Conservation (phyloP, 2,888 invertebrate species). For the Melanchra persicariae region DNA sequence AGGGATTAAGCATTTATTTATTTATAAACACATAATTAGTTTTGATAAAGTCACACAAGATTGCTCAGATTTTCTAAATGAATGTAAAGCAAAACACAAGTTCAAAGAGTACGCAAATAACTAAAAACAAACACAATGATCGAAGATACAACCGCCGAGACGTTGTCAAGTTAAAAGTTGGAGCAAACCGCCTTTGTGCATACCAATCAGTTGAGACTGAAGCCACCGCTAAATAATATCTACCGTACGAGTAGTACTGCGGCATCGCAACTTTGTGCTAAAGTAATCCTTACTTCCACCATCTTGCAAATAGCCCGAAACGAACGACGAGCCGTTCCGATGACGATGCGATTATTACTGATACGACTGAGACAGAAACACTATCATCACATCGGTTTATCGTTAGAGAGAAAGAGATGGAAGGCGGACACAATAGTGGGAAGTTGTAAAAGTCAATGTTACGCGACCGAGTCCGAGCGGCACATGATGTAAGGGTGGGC, state of each 20-base stretch:
- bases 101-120: not conserved
- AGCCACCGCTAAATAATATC: conserved; percentile 27
- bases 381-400: conserved; percentile 30
- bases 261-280: conserved; percentile 15
- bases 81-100: not conserved
- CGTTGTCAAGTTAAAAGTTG: conserved; percentile 33
- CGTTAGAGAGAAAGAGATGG: conserved; percentile 39
- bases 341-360: conserved; percentile 61
- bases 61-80: not conserved
- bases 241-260: not conserved
- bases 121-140: conserved; percentile 35
- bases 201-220: conserved; percentile 29
- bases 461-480: conserved; percentile 58
- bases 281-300: conserved; percentile 44
- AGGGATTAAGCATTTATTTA: too few relatives aligned
- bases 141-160: not conserved
- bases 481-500: conserved; percentile 34
- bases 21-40: not conserved
- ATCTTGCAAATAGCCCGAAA: conserved; percentile 57
- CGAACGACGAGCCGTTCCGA: conserved; percentile 58
- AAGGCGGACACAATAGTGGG: conserved; percentile 36
- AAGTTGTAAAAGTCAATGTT: conserved; percentile 67
- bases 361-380: conserved; percentile 48
- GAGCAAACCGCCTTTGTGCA: conserved; percentile 19
- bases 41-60: not conserved